Evolutionary conservation across 2,888 invertebrate genomes (phyloP).

Genomic region (Platypus cylindrus): DNA sequence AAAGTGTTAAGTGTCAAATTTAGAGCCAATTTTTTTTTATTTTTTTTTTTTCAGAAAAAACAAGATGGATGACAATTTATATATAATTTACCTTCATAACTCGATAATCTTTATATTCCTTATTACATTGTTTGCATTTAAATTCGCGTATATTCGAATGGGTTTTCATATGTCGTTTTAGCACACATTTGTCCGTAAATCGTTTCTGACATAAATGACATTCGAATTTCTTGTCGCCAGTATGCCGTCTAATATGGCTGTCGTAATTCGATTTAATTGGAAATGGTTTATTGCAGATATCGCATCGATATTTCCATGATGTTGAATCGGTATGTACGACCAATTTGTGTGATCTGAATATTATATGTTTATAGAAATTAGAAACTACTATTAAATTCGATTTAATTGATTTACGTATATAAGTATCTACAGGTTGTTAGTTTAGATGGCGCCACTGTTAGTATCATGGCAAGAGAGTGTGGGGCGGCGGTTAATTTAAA

Average conservation of each 20-base stretch:
- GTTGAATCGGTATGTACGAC: constrained; percentile 27
- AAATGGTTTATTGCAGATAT: constrained; percentile 24
- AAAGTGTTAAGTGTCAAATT: no score
- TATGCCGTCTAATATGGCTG: constrained; percentile 25
- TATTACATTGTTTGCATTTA: constrained; percentile 38
- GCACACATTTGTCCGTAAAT: constrained; percentile 24
- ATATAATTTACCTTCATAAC: constrained; percentile 18
- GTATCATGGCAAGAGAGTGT: no score
- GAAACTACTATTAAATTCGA: not conserved
- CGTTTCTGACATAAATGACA: constrained; percentile 24
- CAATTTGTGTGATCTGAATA: constrained; percentile 23
- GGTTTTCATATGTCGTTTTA: constrained; percentile 23
- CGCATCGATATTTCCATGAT: constrained; percentile 25
- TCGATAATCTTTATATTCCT: constrained; percentile 39
- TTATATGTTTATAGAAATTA: not conserved
- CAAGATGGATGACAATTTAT: no score
- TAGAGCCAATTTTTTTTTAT: no score
- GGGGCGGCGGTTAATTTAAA: no score
- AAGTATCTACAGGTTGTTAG: no score
- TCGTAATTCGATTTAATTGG: constrained; percentile 27
- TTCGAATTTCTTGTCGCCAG: constrained; percentile 24
- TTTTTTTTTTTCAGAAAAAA: no score
- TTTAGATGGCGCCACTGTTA: no score
- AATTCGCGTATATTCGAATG: constrained; percentile 25
- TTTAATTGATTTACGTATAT: no score